Base-by-base conservation (phyloP, 30 jellyfish, hydroid and myxozoan species). In the Sanderia malayensis region DNA sequence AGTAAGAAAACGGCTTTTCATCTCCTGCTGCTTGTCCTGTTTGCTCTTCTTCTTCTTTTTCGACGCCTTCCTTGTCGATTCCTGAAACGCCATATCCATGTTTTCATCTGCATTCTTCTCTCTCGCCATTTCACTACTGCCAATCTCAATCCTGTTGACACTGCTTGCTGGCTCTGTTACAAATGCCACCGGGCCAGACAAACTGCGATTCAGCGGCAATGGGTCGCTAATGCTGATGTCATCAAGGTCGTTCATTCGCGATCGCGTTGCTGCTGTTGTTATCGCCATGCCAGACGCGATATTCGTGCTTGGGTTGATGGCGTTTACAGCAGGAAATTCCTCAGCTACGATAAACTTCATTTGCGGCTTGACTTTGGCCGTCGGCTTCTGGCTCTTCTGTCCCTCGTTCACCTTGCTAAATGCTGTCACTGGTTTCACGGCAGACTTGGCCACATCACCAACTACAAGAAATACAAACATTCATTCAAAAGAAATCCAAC, bases 361-460 rank as follows among this genome's bases (percentile, higher is more conserved):
- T 41, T 77, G 89, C 29, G 98, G 98, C 92, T 84, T 91, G 61
- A 91, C 98, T 55, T 91, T 94, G 21, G 98, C 98, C 10, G 98
- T 91, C 31, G 98, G 98, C 82, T 91, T 91, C 76, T 91, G 87
- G 37, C 68, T 46, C 30, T 69, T 81, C 28, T 23, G 78, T 10
- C 60, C 32, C n/a, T n/a, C n/a, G 34, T 33, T 72, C 44, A 44
- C 83, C 2, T 41, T 68, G 23, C 69, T 89, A 55, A 91, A 91
- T 25, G 87, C 44, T 0, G 98, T 77, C 46, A 95, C 70, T 10
- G 95, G 89, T 79, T 89, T 89, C 53, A 76, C 83, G 8, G 92
- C 53, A 21, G 90, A 4, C 34, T 71, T 71, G 29, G 61, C 64
- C 1, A n/a, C n/a, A n/a, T 64, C 85, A 21, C 22, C 80, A 63